Evolutionary conservation across 2,797 vertebrate species (phyloP).

Genomic region (Myripristis murdjan): DNA sequence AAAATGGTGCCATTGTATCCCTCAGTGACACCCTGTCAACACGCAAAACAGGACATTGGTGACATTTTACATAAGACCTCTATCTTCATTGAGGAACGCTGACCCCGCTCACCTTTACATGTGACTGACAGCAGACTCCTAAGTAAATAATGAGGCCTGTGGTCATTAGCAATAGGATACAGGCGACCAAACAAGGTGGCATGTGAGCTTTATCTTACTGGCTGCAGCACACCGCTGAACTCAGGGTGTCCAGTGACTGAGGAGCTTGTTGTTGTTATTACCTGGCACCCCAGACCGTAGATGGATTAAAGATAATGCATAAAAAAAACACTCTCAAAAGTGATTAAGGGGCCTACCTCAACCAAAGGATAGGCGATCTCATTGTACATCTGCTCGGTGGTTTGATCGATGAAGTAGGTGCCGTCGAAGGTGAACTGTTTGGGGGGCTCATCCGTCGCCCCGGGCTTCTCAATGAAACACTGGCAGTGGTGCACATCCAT

Average conservation of each 20-base stretch:
- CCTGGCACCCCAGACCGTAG: conserved; percentile 1
- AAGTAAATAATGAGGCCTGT: conserved; percentile 58
- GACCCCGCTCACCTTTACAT: conserved; percentile 28
- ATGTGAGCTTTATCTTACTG: conserved; percentile 5
- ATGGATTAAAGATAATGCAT: no score
- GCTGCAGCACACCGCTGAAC: conserved; percentile 1
- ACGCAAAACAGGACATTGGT: background rate
- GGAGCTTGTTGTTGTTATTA: background rate
- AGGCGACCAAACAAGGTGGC: conserved; percentile 16
- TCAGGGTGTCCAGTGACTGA: conserved; percentile 69
- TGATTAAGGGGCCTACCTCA: conserved; percentile 83
- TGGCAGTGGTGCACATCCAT: conserved; percentile 84
- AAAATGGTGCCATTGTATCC: conserved; percentile 95
- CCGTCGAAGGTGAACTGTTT: conserved; percentile 94
- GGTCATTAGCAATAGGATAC: conserved; percentile 58
- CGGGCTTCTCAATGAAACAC: conserved; percentile 89
- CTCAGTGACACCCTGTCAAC: conserved; percentile 89
- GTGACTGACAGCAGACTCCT: conserved; percentile 41
- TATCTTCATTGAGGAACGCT: background rate
- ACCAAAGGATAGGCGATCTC: conserved; percentile 90
- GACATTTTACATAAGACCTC: background rate
- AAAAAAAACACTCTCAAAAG: background rate
- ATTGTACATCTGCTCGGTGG: conserved; percentile 93
- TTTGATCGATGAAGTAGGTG: conserved; percentile 86
- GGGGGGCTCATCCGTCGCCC: conserved; percentile 82